Evolutionary conservation across 2,113 vertebrate genomes (phyloP), one percentile per base, ranked within the genome.

Genomic region (Bos taurus): DNA sequence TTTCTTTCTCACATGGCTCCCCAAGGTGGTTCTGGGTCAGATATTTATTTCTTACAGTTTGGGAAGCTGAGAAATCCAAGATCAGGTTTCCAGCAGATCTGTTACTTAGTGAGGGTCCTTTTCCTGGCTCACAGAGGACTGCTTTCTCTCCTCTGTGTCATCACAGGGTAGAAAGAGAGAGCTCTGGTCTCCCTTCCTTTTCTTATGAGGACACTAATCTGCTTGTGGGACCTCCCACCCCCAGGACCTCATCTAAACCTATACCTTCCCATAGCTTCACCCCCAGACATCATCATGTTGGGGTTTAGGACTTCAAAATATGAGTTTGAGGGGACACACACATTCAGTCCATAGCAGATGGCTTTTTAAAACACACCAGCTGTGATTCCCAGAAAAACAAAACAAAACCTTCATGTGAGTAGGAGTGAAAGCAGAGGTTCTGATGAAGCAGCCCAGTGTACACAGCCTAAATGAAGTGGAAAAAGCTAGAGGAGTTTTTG

Each of bases 311-410:
- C 36, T 86, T 90, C 57, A 26, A 28, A 26, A 52, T n/a, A 46
- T 23, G 48, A 36, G 77, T 93, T 54, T 36, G 23, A 81, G 86
- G 59, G 48, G 26, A 43, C 81, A 46, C 28, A 80, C 43, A 50
- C 46, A 62, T 91, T 91, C 71, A 81, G 33, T 59, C 46, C 50
- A 48, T 26, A 86, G 50, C 91, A 90, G 88, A 62, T 28, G 57
- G 84, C 74, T 94, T 95, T 95, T 74, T 60, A 88, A 96, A 97
- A 86, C 46, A 84, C 25, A 91, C 59, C 77, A 94, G 50, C 71
- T 94, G 64, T 83, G 95, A 96, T 90, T 98, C 85, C n/a, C 94
- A 95, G 83, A 15, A 91, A 94, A 97, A 90, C 13, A 91, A 92
- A 98, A 84, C 36, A 46, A 78, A 40, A 46, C 80, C 52, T 84